A percentile compares a stretch with the other conserved stretches of the same genome.
Conservation (phyloP, 2,113 vertebrate genomes). For the Actenoides hombroni region DNA sequence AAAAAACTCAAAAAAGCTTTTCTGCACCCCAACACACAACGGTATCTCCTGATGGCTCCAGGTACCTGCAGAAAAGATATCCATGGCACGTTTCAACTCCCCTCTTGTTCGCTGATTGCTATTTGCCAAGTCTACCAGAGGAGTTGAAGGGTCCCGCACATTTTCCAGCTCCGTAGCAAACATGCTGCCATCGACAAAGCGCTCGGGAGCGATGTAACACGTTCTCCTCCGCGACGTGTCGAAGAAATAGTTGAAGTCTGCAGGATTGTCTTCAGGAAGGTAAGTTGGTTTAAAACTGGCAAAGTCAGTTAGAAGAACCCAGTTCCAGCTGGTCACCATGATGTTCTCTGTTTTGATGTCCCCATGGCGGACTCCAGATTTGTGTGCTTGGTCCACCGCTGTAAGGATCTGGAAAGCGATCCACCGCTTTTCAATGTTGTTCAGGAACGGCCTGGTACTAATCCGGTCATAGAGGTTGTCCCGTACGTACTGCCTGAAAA, state of each 20-base stretch:
- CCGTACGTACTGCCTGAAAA: constrained; percentile 94
- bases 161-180: constrained; percentile 86
- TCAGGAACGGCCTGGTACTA: constrained; percentile 93
- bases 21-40: not conserved
- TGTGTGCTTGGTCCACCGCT: constrained; percentile 93
- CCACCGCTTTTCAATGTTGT: constrained; percentile 96
- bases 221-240: constrained; percentile 93
- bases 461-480: constrained; percentile 97
- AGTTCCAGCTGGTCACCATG: constrained; percentile 99
- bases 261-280: constrained; percentile 96
- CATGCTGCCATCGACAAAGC: constrained; percentile 94
- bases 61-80: constrained; percentile 97
- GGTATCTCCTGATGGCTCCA: not conserved
- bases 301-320: constrained; percentile 96
- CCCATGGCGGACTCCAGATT: constrained; percentile 92
- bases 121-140: constrained; percentile 90
- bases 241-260: constrained; percentile 99
- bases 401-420: constrained; percentile 96
- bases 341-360: constrained; percentile 98
- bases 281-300: constrained; percentile 98
- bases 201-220: constrained; percentile 93
- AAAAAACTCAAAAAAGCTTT: not conserved
- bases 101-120: constrained; percentile 93
- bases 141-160: constrained; percentile 90
- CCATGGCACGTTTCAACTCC: constrained; percentile 93